Base-by-base conservation (phyloP, 2,113 vertebrate genomes). In the Fulica atra region DNA sequence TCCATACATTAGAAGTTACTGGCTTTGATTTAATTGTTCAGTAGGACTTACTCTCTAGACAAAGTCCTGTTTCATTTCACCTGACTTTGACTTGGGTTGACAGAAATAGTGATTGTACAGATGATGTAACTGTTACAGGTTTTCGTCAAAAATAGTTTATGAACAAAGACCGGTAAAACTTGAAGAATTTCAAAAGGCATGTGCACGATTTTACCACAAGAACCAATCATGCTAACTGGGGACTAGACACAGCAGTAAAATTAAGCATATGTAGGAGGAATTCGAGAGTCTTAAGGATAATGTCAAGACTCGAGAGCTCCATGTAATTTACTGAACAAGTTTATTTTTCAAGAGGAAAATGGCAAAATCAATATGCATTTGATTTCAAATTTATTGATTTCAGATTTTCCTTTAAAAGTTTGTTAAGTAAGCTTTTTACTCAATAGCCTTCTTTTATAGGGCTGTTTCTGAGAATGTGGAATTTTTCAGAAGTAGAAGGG, bases 361-460 rank as follows among this genome's bases (percentile, higher is more conserved):
- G 56, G 16, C 13, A 91, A 89, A 95, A 96, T 95, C 81, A 95
- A 91, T 94, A 86, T 73, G 35, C 44, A 92, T 89, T 89, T 96
- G 56, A 92, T 95, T 95, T 81, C 56, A 70, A 79, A 81, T 19
- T 8, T 81, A 95, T 95, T 84, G 86, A 92, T 95, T 92, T 87
- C 60, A 84, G 69, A 83, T 93, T 95, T 93, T 86, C 64, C 24
- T 86, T 81, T 86, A 64, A 77, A 92, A 76, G 35, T 87, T 54
- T 73, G 25, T 73, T 61, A 88, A 63, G 42, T 36, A 73, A 61
- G 68, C 29, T 81, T 91, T 92, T 90, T 81, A 66, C 38, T 86
- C 51, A 36, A 57, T 33, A 46, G 9, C 24, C 9, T 61, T 77
- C 13, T 50, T 84, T 81, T 86, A 42, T 70, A 44, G 44, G 13